Percentiles rank a stretch among this genome's conserved stretches.
Evolutionary conservation across 2,888 invertebrate species (phyloP).

Genomic region (Hipparchia semele): DNA sequence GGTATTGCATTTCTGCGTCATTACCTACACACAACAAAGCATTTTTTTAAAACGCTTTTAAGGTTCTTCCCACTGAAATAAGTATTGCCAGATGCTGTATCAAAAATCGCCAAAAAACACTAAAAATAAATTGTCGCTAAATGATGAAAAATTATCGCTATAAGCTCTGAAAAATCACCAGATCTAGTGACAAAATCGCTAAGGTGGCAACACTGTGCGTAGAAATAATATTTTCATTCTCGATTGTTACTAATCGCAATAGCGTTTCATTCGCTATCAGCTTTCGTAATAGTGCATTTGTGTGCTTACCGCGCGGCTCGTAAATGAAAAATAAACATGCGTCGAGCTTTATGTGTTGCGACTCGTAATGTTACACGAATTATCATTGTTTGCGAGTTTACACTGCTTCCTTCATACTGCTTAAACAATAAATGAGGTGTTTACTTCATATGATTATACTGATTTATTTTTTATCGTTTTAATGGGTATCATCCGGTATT

Average conservation of each 20-base stretch:
- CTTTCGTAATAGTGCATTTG: constrained; percentile 52
- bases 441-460: not conserved
- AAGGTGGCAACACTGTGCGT: too few relatives aligned
- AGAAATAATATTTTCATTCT: not conserved
- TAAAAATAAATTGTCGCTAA: too few relatives aligned
- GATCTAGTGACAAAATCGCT: too few relatives aligned
- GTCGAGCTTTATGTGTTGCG: constrained; percentile 62
- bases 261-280: constrained; percentile 47
- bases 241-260: constrained; percentile 30
- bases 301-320: constrained; percentile 61
- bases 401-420: constrained; percentile 47
- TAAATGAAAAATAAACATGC: constrained; percentile 82
- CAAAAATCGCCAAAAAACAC: too few relatives aligned
- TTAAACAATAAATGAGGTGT: constrained; percentile 42
- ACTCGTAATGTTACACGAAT: constrained; percentile 63
- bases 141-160: too few relatives aligned
- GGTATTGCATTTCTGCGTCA: too few relatives aligned
- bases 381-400: constrained; percentile 63
- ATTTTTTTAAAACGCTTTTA: too few relatives aligned
- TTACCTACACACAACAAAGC: too few relatives aligned
- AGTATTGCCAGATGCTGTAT: too few relatives aligned
- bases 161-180: too few relatives aligned
- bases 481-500: too few relatives aligned
- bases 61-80: too few relatives aligned
- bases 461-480: not conserved